Conservation (phyloP, 2,797 vertebrate genomes). For the Mareca strepera region DNA sequence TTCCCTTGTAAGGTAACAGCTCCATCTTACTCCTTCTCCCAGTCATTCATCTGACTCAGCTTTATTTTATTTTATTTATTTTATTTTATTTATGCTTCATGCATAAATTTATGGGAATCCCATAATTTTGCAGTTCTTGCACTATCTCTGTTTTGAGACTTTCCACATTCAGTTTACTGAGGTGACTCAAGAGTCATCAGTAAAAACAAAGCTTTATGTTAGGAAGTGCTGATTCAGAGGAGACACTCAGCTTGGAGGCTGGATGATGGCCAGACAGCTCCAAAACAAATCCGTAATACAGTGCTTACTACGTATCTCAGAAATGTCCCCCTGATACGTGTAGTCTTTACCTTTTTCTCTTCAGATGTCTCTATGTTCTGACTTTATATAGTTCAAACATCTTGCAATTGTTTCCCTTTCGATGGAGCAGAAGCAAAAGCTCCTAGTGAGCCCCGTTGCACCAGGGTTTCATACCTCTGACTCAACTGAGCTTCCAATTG, state of each 20-base stretch:
- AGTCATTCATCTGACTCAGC: neutral
- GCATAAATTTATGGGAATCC: neutral
- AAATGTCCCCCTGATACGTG: neutral
- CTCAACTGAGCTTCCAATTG: neutral
- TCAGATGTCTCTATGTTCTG: neutral
- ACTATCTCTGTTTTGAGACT: neutral
- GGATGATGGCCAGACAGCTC: neutral
- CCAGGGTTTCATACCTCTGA: neutral
- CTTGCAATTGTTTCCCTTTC: neutral
- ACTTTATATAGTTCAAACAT: neutral
- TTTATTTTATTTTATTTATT: neutral
- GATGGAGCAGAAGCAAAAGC: neutral
- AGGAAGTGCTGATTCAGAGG: conserved; percentile 13
- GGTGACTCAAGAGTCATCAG: neutral
- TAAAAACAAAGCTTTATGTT: neutral
- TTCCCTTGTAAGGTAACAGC: conserved; percentile 23
- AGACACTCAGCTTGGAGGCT: neutral
- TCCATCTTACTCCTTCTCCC: neutral
- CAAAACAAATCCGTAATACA: neutral
- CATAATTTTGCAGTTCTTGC: neutral
- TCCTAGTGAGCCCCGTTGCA: neutral
- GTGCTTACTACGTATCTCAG: neutral
- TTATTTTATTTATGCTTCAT: neutral
- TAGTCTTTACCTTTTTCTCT: neutral
- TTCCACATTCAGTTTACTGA: neutral